These are phyloP conservation scores for Atherinosoma microstoma DNA, from an alignment of 2,797 vertebrate genomes.

Conservation along the genomic window DNA sequence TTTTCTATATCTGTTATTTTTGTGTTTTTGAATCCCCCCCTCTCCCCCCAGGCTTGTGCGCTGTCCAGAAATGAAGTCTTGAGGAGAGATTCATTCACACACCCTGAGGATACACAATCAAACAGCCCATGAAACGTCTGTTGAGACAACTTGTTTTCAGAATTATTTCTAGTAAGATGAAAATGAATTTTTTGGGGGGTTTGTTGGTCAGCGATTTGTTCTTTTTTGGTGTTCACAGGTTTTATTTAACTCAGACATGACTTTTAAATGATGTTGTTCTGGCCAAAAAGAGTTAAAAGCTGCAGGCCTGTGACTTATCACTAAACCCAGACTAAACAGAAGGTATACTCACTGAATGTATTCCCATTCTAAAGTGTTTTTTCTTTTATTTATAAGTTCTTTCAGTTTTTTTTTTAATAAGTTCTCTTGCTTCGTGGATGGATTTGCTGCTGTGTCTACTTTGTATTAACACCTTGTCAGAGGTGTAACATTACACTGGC, in stretches of 20 bases:
- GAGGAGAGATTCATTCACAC: constrained; percentile 37
- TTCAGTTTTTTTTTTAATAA: too few relatives aligned
- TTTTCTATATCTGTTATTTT: constrained; percentile 21
- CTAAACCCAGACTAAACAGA: too few relatives aligned
- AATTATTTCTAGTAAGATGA: not conserved
- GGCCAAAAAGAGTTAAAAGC: too few relatives aligned
- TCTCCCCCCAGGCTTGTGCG: constrained; percentile 24
- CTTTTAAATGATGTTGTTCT: too few relatives aligned
- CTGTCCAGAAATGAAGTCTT: constrained; percentile 44
- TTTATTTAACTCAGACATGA: not conserved
- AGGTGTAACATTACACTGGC: not conserved
- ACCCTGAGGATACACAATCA: constrained; percentile 44
- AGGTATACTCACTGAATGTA: too few relatives aligned
- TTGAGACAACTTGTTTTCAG: constrained; percentile 26
- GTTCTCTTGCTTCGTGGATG: too few relatives aligned
- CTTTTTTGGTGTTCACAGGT: not conserved
- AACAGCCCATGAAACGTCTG: constrained; percentile 30
- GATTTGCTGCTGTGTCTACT: not conserved
- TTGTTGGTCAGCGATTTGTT: not conserved
- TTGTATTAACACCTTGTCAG: not conserved
- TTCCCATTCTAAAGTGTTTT: too few relatives aligned
- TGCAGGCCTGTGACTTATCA: too few relatives aligned
- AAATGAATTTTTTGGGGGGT: not conserved
- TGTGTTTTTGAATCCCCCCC: constrained; percentile 4
- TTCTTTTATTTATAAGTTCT: too few relatives aligned